Conservation (phyloP, 2,888 invertebrate genomes). For the Maniola hyperantus region DNA sequence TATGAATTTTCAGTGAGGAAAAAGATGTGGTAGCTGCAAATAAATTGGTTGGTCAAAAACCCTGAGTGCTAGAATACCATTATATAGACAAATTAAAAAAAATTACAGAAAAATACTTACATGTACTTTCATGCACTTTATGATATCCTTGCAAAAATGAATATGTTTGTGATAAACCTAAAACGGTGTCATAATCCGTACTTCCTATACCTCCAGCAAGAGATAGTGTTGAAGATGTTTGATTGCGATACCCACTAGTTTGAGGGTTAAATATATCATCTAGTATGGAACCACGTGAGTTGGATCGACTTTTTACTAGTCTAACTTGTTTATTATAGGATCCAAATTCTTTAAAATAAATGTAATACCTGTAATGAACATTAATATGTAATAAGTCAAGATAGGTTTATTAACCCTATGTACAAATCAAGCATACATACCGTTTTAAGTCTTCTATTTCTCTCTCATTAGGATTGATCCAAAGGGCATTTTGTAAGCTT, state of each 20-base stretch:
- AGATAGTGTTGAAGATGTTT: slow-evolving; percentile 58
- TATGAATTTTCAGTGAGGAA: slow-evolving; percentile 74
- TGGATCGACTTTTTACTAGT: slow-evolving; percentile 71
- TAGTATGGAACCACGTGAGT: slow-evolving; percentile 73
- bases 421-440: slow-evolving; percentile 46
- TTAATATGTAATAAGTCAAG: slow-evolving; percentile 10
- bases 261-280: slow-evolving; percentile 66
- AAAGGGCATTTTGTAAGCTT: slow-evolving; percentile 66
- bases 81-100: neutral
- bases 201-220: slow-evolving; percentile 55
- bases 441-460: slow-evolving; percentile 81
- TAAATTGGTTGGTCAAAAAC: slow-evolving; percentile 1
- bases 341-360: slow-evolving; percentile 81
- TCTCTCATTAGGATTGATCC: slow-evolving; percentile 78
- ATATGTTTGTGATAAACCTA: slow-evolving; percentile 51
- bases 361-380: slow-evolving; percentile 74
- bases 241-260: slow-evolving; percentile 49
- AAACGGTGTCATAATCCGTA: slow-evolving; percentile 57
- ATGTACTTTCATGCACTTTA: slow-evolving; percentile 67
- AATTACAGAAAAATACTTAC: slow-evolving; percentile 55
- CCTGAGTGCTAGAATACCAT: neutral
- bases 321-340: slow-evolving; percentile 75
- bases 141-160: slow-evolving; percentile 56
- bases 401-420: neutral
- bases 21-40: slow-evolving; percentile 66